Conservation (phyloP, 2,888 invertebrate genomes). For the Mythimna impura region DNA sequence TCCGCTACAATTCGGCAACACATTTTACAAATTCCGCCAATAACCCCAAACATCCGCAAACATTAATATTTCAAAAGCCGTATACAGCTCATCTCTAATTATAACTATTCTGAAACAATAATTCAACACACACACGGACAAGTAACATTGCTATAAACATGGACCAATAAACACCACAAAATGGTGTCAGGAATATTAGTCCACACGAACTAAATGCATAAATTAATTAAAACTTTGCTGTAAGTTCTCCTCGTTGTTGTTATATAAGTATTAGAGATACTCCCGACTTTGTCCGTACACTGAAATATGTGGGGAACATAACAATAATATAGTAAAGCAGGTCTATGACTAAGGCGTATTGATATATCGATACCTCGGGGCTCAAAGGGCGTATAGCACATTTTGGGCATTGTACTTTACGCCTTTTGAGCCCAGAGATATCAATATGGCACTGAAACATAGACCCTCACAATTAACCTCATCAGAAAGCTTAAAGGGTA, state of each 20-base stretch:
- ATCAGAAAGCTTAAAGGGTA: too few relatives aligned
- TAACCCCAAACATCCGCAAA: conserved; percentile 9
- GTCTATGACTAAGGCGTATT: too few relatives aligned
- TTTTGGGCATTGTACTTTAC: too few relatives aligned
- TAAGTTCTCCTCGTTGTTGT: conserved; percentile 44
- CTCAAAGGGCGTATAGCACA: too few relatives aligned
- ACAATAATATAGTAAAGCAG: background rate
- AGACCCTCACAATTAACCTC: too few relatives aligned
- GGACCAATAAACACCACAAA: conserved; percentile 52
- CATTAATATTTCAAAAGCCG: conserved; percentile 28
- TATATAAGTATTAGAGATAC: conserved; percentile 36
- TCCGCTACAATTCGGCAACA: background rate
- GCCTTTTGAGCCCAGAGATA: too few relatives aligned
- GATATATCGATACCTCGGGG: too few relatives aligned
- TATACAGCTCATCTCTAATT: conserved; percentile 18
- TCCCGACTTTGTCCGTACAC: conserved; percentile 26
- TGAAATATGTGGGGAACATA: conserved; percentile 13
- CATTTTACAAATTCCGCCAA: conserved; percentile 4
- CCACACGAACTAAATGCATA: conserved; percentile 72
- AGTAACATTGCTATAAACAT: conserved; percentile 24
- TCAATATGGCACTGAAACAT: too few relatives aligned
- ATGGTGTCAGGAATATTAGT: conserved; percentile 65
- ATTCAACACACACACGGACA: conserved; percentile 16
- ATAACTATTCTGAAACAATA: conserved; percentile 37
- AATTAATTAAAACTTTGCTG: conserved; percentile 74